Conservation (phyloP, 2,888 invertebrate genomes). For the Protonemura montana region DNA sequence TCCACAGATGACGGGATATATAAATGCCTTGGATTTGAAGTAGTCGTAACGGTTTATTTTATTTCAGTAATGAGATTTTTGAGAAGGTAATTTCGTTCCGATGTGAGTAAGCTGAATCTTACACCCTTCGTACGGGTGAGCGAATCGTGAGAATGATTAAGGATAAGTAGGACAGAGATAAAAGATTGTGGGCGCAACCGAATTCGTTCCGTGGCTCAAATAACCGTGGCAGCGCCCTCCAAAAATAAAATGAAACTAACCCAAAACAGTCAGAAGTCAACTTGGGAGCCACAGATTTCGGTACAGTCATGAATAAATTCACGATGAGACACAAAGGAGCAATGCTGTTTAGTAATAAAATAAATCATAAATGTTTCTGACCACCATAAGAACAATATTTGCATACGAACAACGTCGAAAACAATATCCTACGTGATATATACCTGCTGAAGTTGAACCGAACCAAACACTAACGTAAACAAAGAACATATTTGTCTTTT, state of each 20-base stretch:
- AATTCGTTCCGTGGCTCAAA: background rate
- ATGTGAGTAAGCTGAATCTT: conserved; percentile 17
- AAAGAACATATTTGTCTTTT: background rate
- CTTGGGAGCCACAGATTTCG: background rate
- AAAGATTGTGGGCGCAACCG: background rate
- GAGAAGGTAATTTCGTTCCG: background rate
- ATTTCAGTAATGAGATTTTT: conserved; percentile 26
- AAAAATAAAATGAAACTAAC: background rate
- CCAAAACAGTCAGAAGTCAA: background rate
- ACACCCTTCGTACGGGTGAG: background rate
- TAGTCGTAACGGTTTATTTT: background rate
- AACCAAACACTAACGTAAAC: background rate
- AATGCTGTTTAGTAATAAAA: conserved; percentile 15
- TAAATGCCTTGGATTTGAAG: conserved; percentile 15
- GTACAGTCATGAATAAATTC: conserved; percentile 20
- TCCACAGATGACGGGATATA: background rate
- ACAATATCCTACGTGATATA: background rate
- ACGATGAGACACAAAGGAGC: background rate
- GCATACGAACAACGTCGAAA: background rate
- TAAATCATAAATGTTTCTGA: conserved; percentile 17
- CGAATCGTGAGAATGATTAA: background rate
- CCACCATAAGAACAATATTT: background rate
- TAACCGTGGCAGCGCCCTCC: conserved; percentile 3
- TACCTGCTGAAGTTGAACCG: background rate
- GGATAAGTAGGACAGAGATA: background rate